A percentile compares a stretch with the other conserved stretches of the same genome.
Conservation (phyloP, 2,888 invertebrate genomes). For the Chaetogeoica ovagalla region DNA sequence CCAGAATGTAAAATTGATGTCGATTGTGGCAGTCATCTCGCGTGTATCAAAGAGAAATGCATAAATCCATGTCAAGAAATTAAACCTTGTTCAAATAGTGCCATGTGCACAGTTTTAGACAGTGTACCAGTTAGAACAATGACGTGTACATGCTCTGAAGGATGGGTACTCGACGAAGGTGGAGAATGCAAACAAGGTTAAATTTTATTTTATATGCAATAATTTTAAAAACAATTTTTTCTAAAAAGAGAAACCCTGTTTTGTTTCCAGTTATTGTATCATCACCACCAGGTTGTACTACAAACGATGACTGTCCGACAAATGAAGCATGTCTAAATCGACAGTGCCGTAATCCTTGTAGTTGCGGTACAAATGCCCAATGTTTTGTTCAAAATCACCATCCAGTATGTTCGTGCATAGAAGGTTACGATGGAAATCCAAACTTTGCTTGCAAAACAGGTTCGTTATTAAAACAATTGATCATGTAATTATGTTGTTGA, state of each 20-base stretch:
- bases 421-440: constrained; percentile 85
- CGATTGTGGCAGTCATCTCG: constrained; percentile 81
- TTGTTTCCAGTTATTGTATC: constrained; percentile 64
- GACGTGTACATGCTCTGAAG: constrained; percentile 84
- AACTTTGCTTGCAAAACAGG: constrained; percentile 74
- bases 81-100: constrained; percentile 70
- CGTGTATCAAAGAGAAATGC: constrained; percentile 80
- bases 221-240: not conserved
- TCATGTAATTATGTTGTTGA: not conserved
- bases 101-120: constrained; percentile 78
- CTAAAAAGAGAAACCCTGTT: not conserved
- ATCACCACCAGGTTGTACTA: constrained; percentile 70
- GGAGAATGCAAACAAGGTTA: constrained; percentile 75
- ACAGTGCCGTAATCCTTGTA: constrained; percentile 83
- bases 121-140: constrained; percentile 84
- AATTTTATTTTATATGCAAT: constrained; percentile 52
- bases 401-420: constrained; percentile 82
- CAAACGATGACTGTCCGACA: constrained; percentile 76
- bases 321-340: constrained; percentile 83
- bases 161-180: constrained; percentile 77
- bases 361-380: constrained; percentile 81
- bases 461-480: constrained; percentile 55
- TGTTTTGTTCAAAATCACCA: constrained; percentile 82
- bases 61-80: constrained; percentile 73
- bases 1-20: constrained; percentile 72